phyloP scores from a whole-genome alignment of 1,140 invertebrate species.

The Eumaeus atala region DNA sequence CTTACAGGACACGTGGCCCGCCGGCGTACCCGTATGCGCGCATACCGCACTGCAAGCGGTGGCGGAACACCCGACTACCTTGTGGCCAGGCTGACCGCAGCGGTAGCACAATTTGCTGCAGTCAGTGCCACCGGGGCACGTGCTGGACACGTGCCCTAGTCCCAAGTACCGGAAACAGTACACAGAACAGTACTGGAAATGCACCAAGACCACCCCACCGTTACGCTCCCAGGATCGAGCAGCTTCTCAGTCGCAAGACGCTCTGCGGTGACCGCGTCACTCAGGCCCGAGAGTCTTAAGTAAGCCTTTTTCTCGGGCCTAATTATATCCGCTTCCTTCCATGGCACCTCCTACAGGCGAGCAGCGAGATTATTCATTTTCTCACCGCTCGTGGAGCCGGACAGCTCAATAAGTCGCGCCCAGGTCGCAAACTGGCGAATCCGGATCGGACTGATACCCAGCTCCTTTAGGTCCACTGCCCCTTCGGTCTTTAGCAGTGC shows the following conservation, averaged over 20 bases:
- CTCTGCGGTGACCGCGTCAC: neutral
- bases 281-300: neutral
- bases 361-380: neutral
- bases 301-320: neutral
- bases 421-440: neutral
- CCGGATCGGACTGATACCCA: neutral
- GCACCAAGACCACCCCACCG: neutral
- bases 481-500: neutral
- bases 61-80: neutral
- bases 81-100: neutral
- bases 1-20: neutral
- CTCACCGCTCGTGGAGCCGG: neutral
- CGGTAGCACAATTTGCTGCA: neutral
- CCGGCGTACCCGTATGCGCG: neutral
- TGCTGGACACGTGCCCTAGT: neutral
- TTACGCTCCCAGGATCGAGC: neutral
- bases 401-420: neutral
- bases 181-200: too few relatives aligned
- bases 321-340: neutral
- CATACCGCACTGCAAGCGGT: neutral
- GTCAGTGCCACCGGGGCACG: neutral
- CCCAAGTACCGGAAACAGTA: neutral
- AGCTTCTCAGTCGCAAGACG: neutral
- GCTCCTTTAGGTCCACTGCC: neutral
- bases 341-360: neutral